Evolutionary conservation across 2,113 vertebrate species (phyloP), one percentile per base, ranked within the genome.

Genomic region (Tricholaema leucomelas): DNA sequence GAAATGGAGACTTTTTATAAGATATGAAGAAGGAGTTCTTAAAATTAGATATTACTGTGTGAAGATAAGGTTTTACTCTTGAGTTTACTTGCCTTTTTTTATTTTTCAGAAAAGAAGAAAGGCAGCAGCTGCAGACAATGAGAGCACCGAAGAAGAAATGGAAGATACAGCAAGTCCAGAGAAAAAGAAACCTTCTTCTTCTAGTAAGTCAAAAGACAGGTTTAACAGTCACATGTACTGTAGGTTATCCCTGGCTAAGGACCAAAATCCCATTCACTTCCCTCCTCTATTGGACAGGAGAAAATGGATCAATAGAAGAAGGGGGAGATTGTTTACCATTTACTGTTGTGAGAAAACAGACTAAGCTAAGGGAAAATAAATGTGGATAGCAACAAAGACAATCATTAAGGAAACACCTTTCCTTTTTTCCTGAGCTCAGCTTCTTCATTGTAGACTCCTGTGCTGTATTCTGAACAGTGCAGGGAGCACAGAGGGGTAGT

Each of bases 181-280:
- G 15, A 60, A 72, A 36, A 96, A 81, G 85, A 85, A 56, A 59
- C 40, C 17, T 54, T 1, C 61, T 36, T 94, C 97, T 10, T 94
- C 97, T 10, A 95, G 97, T 98, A 94, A 98, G 98, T 96, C 18
- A 40, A 60, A 79, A 76, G 44, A 33, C 59, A 4, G 6, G 91
- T 71, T 44, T 85, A 15, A 31, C 50, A 64, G 75, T 70, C 31
- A 10, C 15, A 9, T 44, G 33, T 78, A 59, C 52, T 86, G 24
- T 58, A 81, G 40, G 25, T 58, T 81, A 84, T 35, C 18, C 10
- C 61, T 89, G 81, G 61, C 54, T 78, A n/a, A 72, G 38, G 33
- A 71, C 54, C 66, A 81, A 8, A 30, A 9, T 63, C 8, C 11
- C 14, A 59, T 33, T 86, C 0, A 1, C 24, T 70, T 8, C 10